These are phyloP conservation scores for Anguilla pacifica DNA, from an alignment of 2,797 vertebrate species.

Conservation along the genomic window DNA sequence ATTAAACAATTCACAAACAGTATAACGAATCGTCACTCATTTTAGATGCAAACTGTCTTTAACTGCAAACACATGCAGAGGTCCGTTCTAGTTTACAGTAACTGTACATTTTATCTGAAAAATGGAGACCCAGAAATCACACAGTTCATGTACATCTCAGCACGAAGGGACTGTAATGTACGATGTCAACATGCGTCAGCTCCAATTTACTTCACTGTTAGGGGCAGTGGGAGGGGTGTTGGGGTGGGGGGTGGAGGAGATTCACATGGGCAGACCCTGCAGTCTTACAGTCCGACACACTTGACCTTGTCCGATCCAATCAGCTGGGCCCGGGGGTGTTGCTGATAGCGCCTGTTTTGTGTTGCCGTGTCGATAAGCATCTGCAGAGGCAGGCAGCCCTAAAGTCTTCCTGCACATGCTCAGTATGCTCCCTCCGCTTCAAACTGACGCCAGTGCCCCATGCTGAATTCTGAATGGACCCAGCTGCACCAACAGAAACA, in stretches of 20 bases:
- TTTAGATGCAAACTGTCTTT: not conserved
- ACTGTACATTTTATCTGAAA: not conserved
- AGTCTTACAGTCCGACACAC: not conserved
- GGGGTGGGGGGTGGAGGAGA: not conserved
- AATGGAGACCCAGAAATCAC: not conserved
- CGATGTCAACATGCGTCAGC: not conserved
- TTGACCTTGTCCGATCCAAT: slow-evolving; percentile 24
- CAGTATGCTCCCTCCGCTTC: not conserved
- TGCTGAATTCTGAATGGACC: no score
- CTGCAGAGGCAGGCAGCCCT: not conserved
- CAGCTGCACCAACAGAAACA: no score
- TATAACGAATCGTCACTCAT: no score
- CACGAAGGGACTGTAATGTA: not conserved
- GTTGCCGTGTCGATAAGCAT: not conserved
- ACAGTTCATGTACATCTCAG: not conserved
- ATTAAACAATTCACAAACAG: no score
- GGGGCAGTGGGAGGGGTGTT: not conserved
- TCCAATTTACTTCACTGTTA: not conserved
- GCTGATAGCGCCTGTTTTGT: not conserved
- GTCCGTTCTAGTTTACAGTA: not conserved
- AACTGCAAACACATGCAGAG: not conserved
- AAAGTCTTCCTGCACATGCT: not conserved
- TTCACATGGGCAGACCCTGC: not conserved
- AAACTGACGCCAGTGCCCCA: not conserved
- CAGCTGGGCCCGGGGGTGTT: not conserved